Evolutionary conservation across 2,797 vertebrate genomes (phyloP), one percentile per base, ranked within the genome.

Genomic region (Sandelia bainsii): DNA sequence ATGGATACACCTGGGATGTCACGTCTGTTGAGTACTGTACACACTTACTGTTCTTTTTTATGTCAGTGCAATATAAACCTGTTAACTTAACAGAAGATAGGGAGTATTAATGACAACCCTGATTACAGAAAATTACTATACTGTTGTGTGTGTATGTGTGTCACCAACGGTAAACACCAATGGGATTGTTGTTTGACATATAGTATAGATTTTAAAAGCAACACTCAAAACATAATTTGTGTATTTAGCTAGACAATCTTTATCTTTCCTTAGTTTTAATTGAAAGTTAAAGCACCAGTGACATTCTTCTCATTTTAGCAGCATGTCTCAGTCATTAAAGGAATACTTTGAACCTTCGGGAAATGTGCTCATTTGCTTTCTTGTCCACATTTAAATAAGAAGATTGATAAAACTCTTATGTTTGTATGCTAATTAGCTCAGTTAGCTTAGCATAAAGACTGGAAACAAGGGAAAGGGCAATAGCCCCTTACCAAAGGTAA

Each of bases 171-270:
- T 61, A 61, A 75, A 78, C 54, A 78, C 52, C 27, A 53, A 62
- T 45, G 46, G 53, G 48, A 84, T 67, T 37, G 27, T 52, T 22
- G 29, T 69, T 42, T 42, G 25, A 52, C 50, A 44, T 53, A 34
- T 25, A 27, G 14, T 56, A 34, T 45, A 61, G 27, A 72, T 19
- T 56, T 20, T 2, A 48, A 46, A 37, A 57, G 61, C 17, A 62
- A 79, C 74, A 79, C 86, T 83, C 74, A 74, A 58, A 80, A 69
- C 57, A 52, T 37, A 44, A 58, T 59, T 68, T 77, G 57, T 54
- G 50, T 76, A 69, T 77, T 74, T 68, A 75, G 56, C 51, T 25
- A 67, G 62, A 80, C 70, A 81, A 72, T 76, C 70, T 57, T 79
- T 17, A 66, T 64, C 49, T 75, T 66, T 66, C 49, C 72, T 54